These are phyloP conservation scores for Scolopax mira DNA, from an alignment of 2,113 vertebrate genomes.

Conservation along the genomic window DNA sequence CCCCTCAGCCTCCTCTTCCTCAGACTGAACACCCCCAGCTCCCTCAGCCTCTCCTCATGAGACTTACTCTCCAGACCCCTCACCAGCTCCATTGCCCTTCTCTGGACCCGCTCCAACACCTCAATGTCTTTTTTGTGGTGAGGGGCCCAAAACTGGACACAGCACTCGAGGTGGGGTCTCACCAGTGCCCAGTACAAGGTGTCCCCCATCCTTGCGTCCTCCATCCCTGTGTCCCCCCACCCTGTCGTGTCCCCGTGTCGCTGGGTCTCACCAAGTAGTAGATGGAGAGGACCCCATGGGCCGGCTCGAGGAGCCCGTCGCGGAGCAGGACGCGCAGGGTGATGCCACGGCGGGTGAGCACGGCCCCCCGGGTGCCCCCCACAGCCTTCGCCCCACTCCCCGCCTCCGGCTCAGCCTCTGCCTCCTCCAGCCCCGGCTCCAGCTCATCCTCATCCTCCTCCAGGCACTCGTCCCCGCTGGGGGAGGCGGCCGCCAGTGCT, in stretches of 20 bases:
- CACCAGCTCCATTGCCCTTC: no score
- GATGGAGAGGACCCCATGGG: constrained; percentile 85
- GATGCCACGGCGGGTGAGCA: constrained; percentile 89
- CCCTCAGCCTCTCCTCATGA: no score
- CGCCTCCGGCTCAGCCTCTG: neutral
- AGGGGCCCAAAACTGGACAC: no score
- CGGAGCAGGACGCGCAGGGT: constrained; percentile 92
- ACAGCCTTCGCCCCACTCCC: neutral
- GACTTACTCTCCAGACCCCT: no score
- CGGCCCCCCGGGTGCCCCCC: constrained; percentile 74
- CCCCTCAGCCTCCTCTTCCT: no score
- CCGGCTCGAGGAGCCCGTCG: constrained; percentile 90
- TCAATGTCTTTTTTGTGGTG: no score
- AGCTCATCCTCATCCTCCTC: constrained; percentile 77
- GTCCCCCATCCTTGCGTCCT: no score
- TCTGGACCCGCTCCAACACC: no score
- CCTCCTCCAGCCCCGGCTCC: constrained; percentile 52
- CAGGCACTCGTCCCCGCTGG: constrained; percentile 62
- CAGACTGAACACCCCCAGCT: no score
- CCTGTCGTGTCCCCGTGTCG: neutral
- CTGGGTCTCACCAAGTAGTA: constrained; percentile 87
- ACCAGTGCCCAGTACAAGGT: no score
- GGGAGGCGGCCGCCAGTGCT: constrained; percentile 64
- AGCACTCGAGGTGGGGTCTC: no score
- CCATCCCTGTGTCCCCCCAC: neutral